Conservation (phyloP, 2,113 vertebrate species). For the Polypterus bichir region DNA sequence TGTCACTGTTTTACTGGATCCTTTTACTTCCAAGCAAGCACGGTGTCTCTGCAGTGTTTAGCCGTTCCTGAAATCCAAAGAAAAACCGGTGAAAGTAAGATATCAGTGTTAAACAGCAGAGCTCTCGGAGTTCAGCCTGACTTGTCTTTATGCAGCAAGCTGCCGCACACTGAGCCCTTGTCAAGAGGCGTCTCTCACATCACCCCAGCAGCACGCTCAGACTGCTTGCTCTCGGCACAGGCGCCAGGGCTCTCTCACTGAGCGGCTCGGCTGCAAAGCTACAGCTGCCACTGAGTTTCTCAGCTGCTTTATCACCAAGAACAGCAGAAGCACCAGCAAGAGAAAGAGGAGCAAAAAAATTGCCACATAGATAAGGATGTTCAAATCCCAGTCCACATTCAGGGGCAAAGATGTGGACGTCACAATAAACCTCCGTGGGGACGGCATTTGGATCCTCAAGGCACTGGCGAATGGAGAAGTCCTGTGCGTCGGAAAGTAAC, state of each 20-base stretch:
- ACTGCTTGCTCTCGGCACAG: slow-evolving; percentile 38
- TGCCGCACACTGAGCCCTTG: too few relatives aligned
- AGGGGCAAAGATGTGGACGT: slow-evolving; percentile 52
- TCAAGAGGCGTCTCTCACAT: too few relatives aligned
- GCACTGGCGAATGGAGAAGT: neutral
- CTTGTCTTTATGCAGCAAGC: too few relatives aligned
- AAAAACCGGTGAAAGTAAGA: too few relatives aligned
- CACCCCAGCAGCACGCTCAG: slow-evolving; percentile 23
- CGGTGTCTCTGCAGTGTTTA: too few relatives aligned
- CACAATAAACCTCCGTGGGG: slow-evolving; percentile 46
- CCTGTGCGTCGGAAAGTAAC: neutral
- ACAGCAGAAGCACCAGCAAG: slow-evolving; percentile 66
- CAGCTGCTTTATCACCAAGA: slow-evolving; percentile 73
- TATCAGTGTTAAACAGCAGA: too few relatives aligned
- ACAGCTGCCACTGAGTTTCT: slow-evolving; percentile 58
- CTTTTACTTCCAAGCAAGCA: too few relatives aligned
- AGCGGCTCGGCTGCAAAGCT: slow-evolving; percentile 37
- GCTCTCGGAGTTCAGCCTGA: too few relatives aligned
- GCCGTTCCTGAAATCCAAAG: too few relatives aligned
- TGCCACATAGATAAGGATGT: slow-evolving; percentile 70
- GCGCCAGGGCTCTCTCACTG: slow-evolving; percentile 49
- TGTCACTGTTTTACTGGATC: too few relatives aligned
- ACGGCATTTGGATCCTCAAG: slow-evolving; percentile 34
- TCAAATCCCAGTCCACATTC: slow-evolving; percentile 68
- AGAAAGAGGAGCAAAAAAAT: slow-evolving; percentile 62